Conservation (phyloP, 2,797 vertebrate genomes). For the Perodicticus potto region DNA sequence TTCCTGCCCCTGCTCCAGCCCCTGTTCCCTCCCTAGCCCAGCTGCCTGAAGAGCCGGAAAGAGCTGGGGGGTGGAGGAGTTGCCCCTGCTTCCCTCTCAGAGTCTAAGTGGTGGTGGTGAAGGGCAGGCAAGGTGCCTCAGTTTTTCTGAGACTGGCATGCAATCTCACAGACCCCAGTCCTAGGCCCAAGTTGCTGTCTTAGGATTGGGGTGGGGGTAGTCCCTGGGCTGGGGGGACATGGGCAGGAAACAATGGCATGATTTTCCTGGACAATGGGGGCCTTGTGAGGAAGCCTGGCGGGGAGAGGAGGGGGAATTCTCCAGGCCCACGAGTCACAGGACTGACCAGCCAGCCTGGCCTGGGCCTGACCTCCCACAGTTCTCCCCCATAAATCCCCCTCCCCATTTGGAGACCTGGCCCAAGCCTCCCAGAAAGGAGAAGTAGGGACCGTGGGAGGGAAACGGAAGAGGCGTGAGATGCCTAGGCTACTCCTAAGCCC, state of each 20-base stretch:
- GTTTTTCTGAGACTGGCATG: slow-evolving; percentile 50
- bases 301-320: slow-evolving; percentile 83
- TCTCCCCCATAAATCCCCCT: slow-evolving; percentile 45
- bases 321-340: slow-evolving; percentile 86
- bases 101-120: slow-evolving; percentile 30
- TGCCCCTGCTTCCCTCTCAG: slow-evolving; percentile 52
- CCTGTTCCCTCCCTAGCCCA: slow-evolving; percentile 77
- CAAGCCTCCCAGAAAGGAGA: slow-evolving; percentile 80
- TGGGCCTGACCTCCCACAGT: slow-evolving; percentile 78
- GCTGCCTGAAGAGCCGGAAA: slow-evolving; percentile 81
- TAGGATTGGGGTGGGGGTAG: slow-evolving; percentile 65
- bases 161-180: slow-evolving; percentile 64
- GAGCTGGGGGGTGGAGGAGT: slow-evolving; percentile 67
- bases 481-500: slow-evolving; percentile 51
- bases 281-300: slow-evolving; percentile 81
- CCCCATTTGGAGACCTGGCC: slow-evolving; percentile 54
- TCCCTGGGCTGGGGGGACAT: slow-evolving; percentile 56
- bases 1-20: slow-evolving; percentile 82
- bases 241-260: slow-evolving; percentile 83
- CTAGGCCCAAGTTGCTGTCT: slow-evolving; percentile 75
- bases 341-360: slow-evolving; percentile 78
- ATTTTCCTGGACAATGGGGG: slow-evolving; percentile 85
- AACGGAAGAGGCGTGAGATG: slow-evolving; percentile 78
- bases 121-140: slow-evolving; percentile 54
- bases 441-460: slow-evolving; percentile 78